Base-by-base conservation (phyloP, 2,888 invertebrate genomes). In the Germaria angustata region DNA sequence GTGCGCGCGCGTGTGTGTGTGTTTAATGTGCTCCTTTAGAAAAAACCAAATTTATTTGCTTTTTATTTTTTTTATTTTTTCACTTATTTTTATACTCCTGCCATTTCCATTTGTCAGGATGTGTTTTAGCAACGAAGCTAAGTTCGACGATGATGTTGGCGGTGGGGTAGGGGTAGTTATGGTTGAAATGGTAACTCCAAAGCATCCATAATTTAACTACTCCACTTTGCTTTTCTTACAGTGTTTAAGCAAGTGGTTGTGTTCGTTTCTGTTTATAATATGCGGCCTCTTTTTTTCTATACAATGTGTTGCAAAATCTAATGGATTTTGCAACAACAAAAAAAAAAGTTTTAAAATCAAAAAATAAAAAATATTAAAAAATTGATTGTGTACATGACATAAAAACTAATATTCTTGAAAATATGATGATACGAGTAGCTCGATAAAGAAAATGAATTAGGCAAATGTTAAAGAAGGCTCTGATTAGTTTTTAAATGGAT, bases 151-250 rank as follows among this genome's bases (percentile, higher is more conserved):
- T 3, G 4, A 3, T 28, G 6, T 28, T 5, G 6, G 13, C 5
- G 13, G n/a, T 41, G 41, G n/a, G 41, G 17, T n/a, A 11, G 49
- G 46, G 8, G 49, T 55, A 15, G 63, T 71, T 55, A 39, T 49
- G 39, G 7, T 28, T 49, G 65, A 65, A 65, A 71, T 65, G 71
- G 20, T 63, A 71, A 71, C 65, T 55, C 20, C 71, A 41, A 71
- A 63, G 55, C 57, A 79, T 79, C 65, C 78, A 79, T 65, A 79
- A 72, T 71, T 78, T 71, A 71, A 78, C 55, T 71, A 57, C 46
- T 71, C 32, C 71, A 71, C 39, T 78, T 63, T 65, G 53, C 55
- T 71, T 44, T 63, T 55, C 46, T 39, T 32, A 24, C 28, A 32
- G n/a, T 57, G 9, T 5, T 44, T 51, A 55, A n/a, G 11, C 11